A percentile compares a stretch with the other conserved stretches of the same genome.
These are phyloP conservation scores for Silvanus unidentatus DNA, from an alignment of 2,888 invertebrate species.

Conservation along the genomic window DNA sequence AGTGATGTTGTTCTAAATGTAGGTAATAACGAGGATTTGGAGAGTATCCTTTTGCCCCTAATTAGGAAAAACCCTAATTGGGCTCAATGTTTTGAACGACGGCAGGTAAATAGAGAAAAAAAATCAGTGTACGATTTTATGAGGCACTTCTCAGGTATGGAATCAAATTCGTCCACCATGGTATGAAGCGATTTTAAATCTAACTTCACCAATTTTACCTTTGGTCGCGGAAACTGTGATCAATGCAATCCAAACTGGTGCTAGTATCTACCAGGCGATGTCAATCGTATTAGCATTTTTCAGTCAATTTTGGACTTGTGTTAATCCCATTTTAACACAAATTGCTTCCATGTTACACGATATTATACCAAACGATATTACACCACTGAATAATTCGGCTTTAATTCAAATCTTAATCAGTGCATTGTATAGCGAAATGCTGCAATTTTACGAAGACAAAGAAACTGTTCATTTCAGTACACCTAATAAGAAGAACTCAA, in stretches of 20 bases:
- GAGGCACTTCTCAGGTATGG: conserved; percentile 61
- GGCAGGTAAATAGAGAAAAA: conserved; percentile 67
- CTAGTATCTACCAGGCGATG: conserved; percentile 77
- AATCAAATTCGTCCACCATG: conserved; percentile 73
- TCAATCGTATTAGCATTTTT: conserved; percentile 66
- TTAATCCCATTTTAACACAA: conserved; percentile 55
- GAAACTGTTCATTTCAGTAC: conserved; percentile 24
- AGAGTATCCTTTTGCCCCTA: conserved; percentile 57
- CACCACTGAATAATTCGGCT: conserved; percentile 65
- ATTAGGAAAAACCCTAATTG: conserved; percentile 56
- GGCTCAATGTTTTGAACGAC: conserved; percentile 68
- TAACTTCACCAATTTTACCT: conserved; percentile 57
- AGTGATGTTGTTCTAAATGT: conserved; percentile 59
- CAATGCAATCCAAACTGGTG: conserved; percentile 66
- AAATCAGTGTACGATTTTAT: conserved; percentile 3
- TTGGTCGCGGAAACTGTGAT: conserved; percentile 64
- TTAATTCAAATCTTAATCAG: conserved; percentile 66
- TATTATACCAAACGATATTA: conserved; percentile 62
- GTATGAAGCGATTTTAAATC: conserved; percentile 64
- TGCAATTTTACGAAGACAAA: conserved; percentile 48
- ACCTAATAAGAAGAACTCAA: conserved; percentile 20
- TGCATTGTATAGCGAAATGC: conserved; percentile 59
- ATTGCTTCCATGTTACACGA: conserved; percentile 57
- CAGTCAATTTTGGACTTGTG: conserved; percentile 62
- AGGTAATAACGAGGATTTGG: conserved; percentile 59